Percentiles rank a stretch among this genome's conserved stretches.
Conservation (phyloP, 2,113 vertebrate species). For the Tamias sibiricus region DNA sequence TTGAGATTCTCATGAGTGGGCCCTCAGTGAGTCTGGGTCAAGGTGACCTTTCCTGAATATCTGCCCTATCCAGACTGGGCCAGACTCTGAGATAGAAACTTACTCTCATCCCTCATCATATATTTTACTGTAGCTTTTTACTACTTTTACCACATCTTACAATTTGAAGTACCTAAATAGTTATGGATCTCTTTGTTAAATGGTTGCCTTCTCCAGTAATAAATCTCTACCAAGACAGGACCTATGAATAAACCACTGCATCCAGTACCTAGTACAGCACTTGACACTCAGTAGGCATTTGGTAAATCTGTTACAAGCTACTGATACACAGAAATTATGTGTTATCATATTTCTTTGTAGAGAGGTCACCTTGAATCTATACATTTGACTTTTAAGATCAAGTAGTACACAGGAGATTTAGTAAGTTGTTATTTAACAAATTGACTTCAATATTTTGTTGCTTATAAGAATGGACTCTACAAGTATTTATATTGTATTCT, state of each 20-base stretch:
- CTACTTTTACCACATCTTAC: neutral
- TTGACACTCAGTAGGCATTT: neutral
- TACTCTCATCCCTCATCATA: neutral
- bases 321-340: neutral
- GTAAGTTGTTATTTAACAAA: neutral
- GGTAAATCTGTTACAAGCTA: neutral
- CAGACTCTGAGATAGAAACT: neutral
- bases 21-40: neutral
- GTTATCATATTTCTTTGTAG: neutral
- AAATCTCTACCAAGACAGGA: neutral
- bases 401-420: neutral
- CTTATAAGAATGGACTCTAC: neutral
- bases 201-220: neutral
- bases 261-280: neutral
- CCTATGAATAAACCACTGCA: neutral
- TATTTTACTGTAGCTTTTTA: neutral
- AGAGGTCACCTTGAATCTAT: neutral
- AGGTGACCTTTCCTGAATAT: neutral
- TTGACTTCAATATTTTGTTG: neutral
- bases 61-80: neutral
- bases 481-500: constrained; percentile 40
- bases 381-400: neutral
- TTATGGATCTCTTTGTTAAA: neutral
- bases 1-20: neutral
- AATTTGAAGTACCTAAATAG: neutral